Evolutionary conservation across 2,888 invertebrate genomes (phyloP), one percentile per base, ranked within the genome.

Genomic region (Ophion ventricosus): DNA sequence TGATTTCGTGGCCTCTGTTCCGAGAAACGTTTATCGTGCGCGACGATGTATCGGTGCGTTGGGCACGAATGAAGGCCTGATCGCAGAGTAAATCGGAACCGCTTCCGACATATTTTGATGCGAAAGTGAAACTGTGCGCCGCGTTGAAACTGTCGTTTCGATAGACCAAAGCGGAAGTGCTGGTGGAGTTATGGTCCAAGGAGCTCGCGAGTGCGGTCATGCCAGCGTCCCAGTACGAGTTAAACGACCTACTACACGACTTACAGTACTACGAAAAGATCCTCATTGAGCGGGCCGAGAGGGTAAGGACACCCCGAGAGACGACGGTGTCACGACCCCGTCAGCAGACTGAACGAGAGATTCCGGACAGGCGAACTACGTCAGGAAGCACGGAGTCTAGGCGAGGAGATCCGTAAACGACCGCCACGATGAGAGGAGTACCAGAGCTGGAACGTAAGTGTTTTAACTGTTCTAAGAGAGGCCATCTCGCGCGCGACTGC

Each of bases 381-480:
- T 5, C 3, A 29, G 29, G 14, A 17, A 0, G 2, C 2, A 25
- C 40, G 1, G 49, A 0, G 5, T 1, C 8, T 1, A 26, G 49
- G 1, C 8, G 25, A 26, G 17, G 2, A 0, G 69, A 43, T 14
- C 25, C 2, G 1, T 11, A 3, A 2, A 2, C 17, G 29, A 29
- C 8, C 20, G 20, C 20, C 10, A 26, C 20, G 11, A 10, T n/a
- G 29, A 11, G 29, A 3, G n/a, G 11, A 0, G 1, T 17, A 3
- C 23, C 10, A 2, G 23, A 20, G 11, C 1, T 1, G 0, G 0
- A 5, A 0, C 26, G 56, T 7, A 56, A 56, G 67, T 82, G 72
- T 29, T 77, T 35, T 11, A 82, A 82, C 8, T 70, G 70, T 4
- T 14, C 20, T 1, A 70, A 66, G 25, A n/a, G 3, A 14, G 70